Conservation (phyloP, 2,797 vertebrate species). For the Zenarchopterus dispar region DNA sequence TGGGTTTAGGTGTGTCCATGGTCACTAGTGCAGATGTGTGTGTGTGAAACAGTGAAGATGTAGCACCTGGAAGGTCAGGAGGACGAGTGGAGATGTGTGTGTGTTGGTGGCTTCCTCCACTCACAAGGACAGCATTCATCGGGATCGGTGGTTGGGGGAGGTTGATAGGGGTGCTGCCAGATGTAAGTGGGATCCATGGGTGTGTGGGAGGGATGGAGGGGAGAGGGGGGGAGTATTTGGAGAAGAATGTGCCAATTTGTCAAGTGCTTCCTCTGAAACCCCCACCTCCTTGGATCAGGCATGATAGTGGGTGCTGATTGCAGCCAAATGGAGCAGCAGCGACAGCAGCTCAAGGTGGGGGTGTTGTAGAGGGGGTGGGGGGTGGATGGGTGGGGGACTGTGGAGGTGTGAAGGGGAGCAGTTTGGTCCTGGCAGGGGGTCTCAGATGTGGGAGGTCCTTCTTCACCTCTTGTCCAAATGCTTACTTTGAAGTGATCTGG, state of each 20-base stretch:
- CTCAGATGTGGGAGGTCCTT: slow-evolving; percentile 53
- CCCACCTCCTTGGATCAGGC: slow-evolving; percentile 33
- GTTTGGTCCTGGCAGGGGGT: slow-evolving; percentile 53
- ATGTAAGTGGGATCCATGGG: slow-evolving; percentile 46
- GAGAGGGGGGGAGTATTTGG: slow-evolving; percentile 19
- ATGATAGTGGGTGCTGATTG: slow-evolving; percentile 51
- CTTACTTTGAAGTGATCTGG: slow-evolving; percentile 68
- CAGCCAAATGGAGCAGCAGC: slow-evolving; percentile 62
- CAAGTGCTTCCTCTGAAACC: slow-evolving; percentile 31
- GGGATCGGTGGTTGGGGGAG: slow-evolving; percentile 12
- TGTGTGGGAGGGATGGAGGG: slow-evolving; percentile 14
- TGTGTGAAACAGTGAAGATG: too few relatives aligned
- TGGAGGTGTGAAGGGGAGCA: slow-evolving; percentile 41
- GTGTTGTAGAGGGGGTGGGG: background rate
- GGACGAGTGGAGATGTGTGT: too few relatives aligned
- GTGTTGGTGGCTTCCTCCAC: background rate
- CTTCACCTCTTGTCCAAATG: slow-evolving; percentile 38
- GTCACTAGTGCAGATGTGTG: too few relatives aligned
- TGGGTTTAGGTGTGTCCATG: too few relatives aligned
- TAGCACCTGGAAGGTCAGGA: too few relatives aligned
- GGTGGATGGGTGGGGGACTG: slow-evolving; percentile 13
- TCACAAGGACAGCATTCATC: slow-evolving; percentile 73
- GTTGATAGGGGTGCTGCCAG: slow-evolving; percentile 32
- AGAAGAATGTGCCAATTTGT: slow-evolving; percentile 63
- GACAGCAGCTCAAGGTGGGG: slow-evolving; percentile 14